phyloP scores from a whole-genome alignment of 2,888 invertebrate species.

The Drosophila formosana region DNA sequence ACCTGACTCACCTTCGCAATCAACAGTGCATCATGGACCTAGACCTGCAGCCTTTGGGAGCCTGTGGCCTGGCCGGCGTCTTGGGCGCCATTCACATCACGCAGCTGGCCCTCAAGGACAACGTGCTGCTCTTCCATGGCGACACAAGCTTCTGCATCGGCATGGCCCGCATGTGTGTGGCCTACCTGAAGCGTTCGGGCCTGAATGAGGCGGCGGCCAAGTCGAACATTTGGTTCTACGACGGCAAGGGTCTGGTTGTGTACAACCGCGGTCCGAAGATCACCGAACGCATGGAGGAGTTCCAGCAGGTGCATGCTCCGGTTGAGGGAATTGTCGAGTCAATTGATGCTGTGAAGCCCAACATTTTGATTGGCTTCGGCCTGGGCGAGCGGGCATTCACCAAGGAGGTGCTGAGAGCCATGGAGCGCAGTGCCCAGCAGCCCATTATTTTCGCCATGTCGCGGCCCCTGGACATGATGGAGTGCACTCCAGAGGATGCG shows the following conservation, averaged over 20 bases:
- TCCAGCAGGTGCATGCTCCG: slow-evolving; percentile 21
- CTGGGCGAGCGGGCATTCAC: slow-evolving; percentile 33
- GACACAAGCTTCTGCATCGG: slow-evolving; percentile 45
- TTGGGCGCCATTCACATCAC: slow-evolving; percentile 37
- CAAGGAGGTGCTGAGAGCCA: slow-evolving; percentile 58
- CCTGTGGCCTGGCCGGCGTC: slow-evolving; percentile 59
- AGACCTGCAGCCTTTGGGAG: slow-evolving; percentile 48
- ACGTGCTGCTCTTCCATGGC: slow-evolving; percentile 57
- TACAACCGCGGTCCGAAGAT: slow-evolving; percentile 28
- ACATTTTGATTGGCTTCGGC: slow-evolving; percentile 64
- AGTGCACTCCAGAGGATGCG: slow-evolving; percentile 62
- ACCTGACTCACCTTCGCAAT: slow-evolving; percentile 31
- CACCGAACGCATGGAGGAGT: slow-evolving; percentile 35
- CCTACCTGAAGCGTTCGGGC: slow-evolving; percentile 47
- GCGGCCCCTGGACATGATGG: slow-evolving; percentile 17
- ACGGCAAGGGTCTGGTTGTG: slow-evolving; percentile 54
- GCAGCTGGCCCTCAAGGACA: slow-evolving; percentile 30
- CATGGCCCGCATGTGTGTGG: slow-evolving; percentile 55
- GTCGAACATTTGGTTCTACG: slow-evolving; percentile 62
- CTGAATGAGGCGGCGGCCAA: slow-evolving; percentile 45
- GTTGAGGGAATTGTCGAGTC: slow-evolving; percentile 32
- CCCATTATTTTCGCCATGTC: slow-evolving; percentile 64
- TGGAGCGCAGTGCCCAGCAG: slow-evolving; percentile 49
- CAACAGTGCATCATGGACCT: slow-evolving; percentile 57
- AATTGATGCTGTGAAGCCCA: slow-evolving; percentile 53